phyloP scores from a whole-genome alignment of 1,140 invertebrate genomes.

The Brachionus koreanus region DNA sequence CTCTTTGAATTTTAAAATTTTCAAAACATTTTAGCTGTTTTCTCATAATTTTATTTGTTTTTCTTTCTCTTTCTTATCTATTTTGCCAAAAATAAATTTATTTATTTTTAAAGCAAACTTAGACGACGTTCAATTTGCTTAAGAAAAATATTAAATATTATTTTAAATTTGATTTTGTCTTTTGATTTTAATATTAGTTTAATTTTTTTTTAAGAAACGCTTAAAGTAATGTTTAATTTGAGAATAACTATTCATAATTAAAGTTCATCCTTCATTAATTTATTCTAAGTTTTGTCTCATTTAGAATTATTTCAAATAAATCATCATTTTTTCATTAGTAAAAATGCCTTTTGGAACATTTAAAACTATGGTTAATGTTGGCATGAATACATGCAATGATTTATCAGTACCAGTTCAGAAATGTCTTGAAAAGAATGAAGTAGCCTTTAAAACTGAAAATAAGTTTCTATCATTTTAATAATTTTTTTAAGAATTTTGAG shows the following conservation, averaged over 20 bases:
- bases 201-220: background rate
- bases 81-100: too few relatives aligned
- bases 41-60: too few relatives aligned
- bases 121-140: too few relatives aligned
- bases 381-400: constrained; percentile 33
- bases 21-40: too few relatives aligned
- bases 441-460: background rate
- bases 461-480: background rate
- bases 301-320: background rate
- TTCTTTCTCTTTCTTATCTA: too few relatives aligned
- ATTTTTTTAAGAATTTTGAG: constrained; percentile 23
- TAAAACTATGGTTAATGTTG: constrained; percentile 32
- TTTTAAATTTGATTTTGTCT: background rate
- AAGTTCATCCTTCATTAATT: background rate
- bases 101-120: too few relatives aligned
- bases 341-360: constrained; percentile 37
- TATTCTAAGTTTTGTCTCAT: background rate
- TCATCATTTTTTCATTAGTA: background rate
- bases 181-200: background rate
- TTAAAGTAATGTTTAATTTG: background rate
- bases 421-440: background rate
- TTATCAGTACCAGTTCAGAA: background rate
- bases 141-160: background rate
- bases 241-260: background rate
- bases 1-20: too few relatives aligned